Evolutionary conservation across 2,797 vertebrate species (phyloP), one percentile per base, ranked within the genome.

Genomic region (Rhyacichthys aspro): DNA sequence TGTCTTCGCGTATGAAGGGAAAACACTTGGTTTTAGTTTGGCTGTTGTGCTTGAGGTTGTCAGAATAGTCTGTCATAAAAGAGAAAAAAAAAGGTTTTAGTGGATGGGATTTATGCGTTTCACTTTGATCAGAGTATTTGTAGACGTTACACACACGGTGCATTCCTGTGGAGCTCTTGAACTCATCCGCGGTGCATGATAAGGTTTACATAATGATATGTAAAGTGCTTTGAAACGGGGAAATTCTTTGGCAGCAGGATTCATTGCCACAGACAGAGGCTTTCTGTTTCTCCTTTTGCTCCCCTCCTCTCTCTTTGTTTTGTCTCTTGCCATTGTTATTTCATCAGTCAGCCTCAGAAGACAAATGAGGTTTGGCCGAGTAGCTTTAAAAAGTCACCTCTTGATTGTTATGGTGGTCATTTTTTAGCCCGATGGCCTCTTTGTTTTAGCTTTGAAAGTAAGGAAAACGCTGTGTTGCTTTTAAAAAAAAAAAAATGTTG

Each of bases 181-280:
- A 83, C 79, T 81, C 79, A 83, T 89, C 85, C 85, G 81, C 72
- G 3, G 73, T 70, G 78, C 76, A 68, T 68, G 83, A 80, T 83
- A 82, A 86, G 70, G 85, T 86, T 89, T 86, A 87, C 71, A 85
- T 85, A 80, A 87, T 88, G 74, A 80, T 79, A 82, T 84, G 79
- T 82, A 87, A 88, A 88, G 83, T 84, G 85, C 74, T 83, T 67
- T 73, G 71, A 74, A 70, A 71, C 54, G 72, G 57, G 68, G 67
- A 49, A 67, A 83, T 84, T 88, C 65, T 84, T 74, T 87, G 83
- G 81, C 84, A 88, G 79, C 53, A 70, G 43, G 76, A 73, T 28
- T 82, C 61, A 69, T 52, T 80, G 82, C 85, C 86, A 84, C 88
- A 82, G 83, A 88, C 74, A 43, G 82, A 88, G 66, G 54, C 55